Evolutionary conservation across 2,113 vertebrate genomes (phyloP).

Genomic region (Albula goreensis): DNA sequence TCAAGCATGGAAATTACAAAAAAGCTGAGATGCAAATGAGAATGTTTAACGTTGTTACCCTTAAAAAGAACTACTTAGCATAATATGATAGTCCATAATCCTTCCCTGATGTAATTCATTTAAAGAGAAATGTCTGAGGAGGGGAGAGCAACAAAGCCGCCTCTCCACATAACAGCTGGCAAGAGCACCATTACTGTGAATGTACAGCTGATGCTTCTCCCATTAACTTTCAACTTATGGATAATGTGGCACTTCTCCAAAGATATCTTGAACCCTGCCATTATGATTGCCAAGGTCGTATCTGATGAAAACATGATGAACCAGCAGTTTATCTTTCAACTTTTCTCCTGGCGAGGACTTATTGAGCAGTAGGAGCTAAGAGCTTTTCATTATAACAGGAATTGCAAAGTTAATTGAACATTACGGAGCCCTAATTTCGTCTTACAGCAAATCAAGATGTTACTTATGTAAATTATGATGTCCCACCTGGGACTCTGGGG

Average conservation of each 20-base stretch:
- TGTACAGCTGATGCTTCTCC: constrained; percentile 53
- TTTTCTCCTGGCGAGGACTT: constrained; percentile 49
- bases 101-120: constrained; percentile 55
- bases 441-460: constrained; percentile 71
- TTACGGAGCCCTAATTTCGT: constrained; percentile 61
- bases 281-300: constrained; percentile 68
- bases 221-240: constrained; percentile 70
- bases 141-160: constrained; percentile 34
- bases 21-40: constrained; percentile 30
- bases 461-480: constrained; percentile 63
- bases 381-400: constrained; percentile 68
- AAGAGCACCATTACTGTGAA: constrained; percentile 48
- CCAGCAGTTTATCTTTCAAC: constrained; percentile 63
- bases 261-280: constrained; percentile 52
- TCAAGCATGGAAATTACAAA: constrained; percentile 48
- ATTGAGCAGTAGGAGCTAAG: constrained; percentile 59
- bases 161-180: constrained; percentile 58
- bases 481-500: constrained; percentile 48
- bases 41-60: constrained; percentile 38
- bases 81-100: constrained; percentile 47
- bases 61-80: constrained; percentile 47
- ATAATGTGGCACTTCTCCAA: constrained; percentile 65
- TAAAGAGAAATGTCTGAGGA: constrained; percentile 54
- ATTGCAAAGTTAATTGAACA: constrained; percentile 66
- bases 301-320: constrained; percentile 74